Evolutionary conservation across 2,888 invertebrate genomes (phyloP).

Genomic region (Apomyelois bistriatella): DNA sequence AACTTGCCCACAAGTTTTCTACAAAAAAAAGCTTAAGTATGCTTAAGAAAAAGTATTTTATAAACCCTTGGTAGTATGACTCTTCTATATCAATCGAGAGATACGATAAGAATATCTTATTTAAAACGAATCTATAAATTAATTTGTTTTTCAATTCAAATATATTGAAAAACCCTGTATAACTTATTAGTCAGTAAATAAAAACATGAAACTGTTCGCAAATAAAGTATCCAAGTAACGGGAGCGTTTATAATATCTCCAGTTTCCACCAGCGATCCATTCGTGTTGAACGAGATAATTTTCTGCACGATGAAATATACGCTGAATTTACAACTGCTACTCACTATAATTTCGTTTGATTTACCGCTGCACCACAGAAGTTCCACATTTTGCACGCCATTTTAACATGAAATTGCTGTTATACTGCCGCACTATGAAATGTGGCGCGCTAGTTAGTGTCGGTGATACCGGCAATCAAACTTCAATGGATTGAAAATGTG

Average conservation of each 20-base stretch:
- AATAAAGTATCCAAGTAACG: neutral
- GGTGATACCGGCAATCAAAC: constrained; percentile 34
- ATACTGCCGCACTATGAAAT: constrained; percentile 32
- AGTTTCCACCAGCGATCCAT: constrained; percentile 37
- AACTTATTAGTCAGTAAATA: neutral
- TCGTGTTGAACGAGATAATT: constrained; percentile 53
- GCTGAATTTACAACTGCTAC: constrained; percentile 37
- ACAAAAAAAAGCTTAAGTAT: no score
- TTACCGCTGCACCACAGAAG: constrained; percentile 49
- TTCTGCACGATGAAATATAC: constrained; percentile 49
- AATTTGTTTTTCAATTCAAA: no score
- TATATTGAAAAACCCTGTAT: no score
- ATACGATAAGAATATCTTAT: no score
- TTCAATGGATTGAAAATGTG: constrained; percentile 33
- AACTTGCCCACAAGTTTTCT: no score
- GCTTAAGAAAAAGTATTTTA: neutral
- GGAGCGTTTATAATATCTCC: constrained; percentile 18
- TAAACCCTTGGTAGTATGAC: no score
- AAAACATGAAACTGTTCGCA: neutral
- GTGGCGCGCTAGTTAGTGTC: constrained; percentile 26
- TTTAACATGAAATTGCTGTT: constrained; percentile 48
- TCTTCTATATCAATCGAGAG: no score
- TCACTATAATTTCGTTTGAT: constrained; percentile 58
- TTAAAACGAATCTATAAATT: no score
- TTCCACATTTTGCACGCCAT: constrained; percentile 48